Base-by-base conservation (phyloP, 1,140 invertebrate species). In the Eupeodes corollae region DNA sequence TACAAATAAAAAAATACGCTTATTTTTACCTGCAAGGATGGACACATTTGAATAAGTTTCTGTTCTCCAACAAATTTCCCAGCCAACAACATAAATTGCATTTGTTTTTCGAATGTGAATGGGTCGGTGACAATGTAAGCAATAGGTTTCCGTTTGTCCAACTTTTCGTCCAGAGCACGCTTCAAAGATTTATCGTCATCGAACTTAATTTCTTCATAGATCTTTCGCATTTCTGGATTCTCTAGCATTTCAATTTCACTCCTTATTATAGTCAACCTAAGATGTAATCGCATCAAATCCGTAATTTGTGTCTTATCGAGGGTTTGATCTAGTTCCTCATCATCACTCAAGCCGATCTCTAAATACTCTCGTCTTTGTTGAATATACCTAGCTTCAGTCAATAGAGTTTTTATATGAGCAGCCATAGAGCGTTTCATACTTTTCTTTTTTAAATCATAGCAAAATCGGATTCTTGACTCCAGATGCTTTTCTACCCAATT, bases 201-300 rank as follows among this genome's bases (percentile, higher is more conserved):
- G 53, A 49, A 38, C 54, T 42, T 60, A 52, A 56, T 67, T 66
- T 54, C 62, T 39, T 61, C 56, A 41, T 63, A 67, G 38, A 77
- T 69, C 6, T 71, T 67, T 37, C 78, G 66, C 61, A 79, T 72
- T 3, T 70, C 66, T 3, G 76, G 73, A 63, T 79, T 79, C 56
- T 80, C 77, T 0, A 79, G 53, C 9, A 79, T 67, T 46, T 78
- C 75, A 51, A 80, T 71, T 51, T 80, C 77, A n/a, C 68, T 71
- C 48, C 74, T 75, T 31, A 79, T 80, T 59, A 79, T 72, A 37
- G 74, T 69, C 46, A 79, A 52, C 15, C 76, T 62, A 26, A 79
- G 65, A 52, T 79, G 76, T 5, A 77, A 59, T 42, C 74, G 71
- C 63, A 79, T 69, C 8, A 79, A 52, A 45, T 70, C 60, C 59